Conservation (phyloP, 2,888 invertebrate genomes). For the Lasioglossum marginatum region DNA sequence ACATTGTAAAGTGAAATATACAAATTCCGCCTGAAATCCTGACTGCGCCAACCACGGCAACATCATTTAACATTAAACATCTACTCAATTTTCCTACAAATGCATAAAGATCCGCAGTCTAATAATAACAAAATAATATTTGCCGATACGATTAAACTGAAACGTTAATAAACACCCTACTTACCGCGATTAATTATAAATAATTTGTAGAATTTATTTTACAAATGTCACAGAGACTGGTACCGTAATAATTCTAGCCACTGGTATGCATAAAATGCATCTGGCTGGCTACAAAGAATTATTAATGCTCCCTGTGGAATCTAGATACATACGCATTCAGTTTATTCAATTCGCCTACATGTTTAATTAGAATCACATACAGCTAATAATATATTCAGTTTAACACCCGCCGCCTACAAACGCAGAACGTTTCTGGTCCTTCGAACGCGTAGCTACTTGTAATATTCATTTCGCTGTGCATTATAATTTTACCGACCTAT, state of each 20-base stretch:
- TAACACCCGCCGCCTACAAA: background rate
- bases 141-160: background rate
- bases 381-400: slow-evolving; percentile 19
- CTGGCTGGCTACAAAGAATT: background rate
- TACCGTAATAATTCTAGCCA: background rate
- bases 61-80: too few relatives aligned
- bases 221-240: background rate
- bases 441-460: background rate
- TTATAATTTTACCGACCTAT: slow-evolving; percentile 14
- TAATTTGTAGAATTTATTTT: background rate
- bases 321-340: background rate
- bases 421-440: background rate
- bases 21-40: too few relatives aligned
- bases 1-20: too few relatives aligned
- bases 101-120: too few relatives aligned
- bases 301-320: background rate
- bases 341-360: slow-evolving; percentile 1
- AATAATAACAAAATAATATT: background rate
- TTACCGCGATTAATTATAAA: background rate
- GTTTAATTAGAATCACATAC: background rate
- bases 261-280: background rate
- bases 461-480: slow-evolving; percentile 18
- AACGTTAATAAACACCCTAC: background rate
- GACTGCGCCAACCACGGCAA: too few relatives aligned
- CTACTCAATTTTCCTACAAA: too few relatives aligned